Conservation (phyloP, 2,888 invertebrate genomes). For the Meandrusa payeni region DNA sequence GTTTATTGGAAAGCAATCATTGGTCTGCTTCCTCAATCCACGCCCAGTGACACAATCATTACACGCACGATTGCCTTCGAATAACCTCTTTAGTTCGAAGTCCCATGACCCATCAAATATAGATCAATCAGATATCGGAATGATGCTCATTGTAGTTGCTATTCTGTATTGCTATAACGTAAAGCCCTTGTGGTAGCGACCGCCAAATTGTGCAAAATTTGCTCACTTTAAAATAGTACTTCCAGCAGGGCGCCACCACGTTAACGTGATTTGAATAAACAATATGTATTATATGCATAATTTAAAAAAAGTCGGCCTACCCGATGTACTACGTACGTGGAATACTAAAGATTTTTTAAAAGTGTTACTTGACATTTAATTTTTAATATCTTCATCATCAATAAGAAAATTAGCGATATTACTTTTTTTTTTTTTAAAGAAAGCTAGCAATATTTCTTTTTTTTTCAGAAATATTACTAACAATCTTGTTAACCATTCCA, state of each 20-base stretch:
- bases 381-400: too few relatives aligned
- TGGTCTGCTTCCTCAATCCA: slow-evolving; percentile 43
- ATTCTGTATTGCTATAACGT: slow-evolving; percentile 8
- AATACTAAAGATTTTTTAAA: too few relatives aligned
- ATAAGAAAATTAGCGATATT: too few relatives aligned
- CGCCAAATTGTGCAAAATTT: slow-evolving; percentile 12
- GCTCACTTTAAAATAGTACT: slow-evolving; percentile 4
- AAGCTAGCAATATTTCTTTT: too few relatives aligned
- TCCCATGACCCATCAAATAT: slow-evolving; percentile 43
- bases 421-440: too few relatives aligned
- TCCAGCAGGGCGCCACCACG: neutral
- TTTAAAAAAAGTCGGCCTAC: too few relatives aligned
- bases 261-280: slow-evolving; percentile 8
- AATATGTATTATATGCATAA: neutral
- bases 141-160: slow-evolving; percentile 33
- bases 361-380: too few relatives aligned
- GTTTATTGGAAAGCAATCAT: slow-evolving; percentile 30
- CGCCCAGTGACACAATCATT: slow-evolving; percentile 59
- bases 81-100: slow-evolving; percentile 50
- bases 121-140: slow-evolving; percentile 30
- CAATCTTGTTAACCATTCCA: too few relatives aligned
- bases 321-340: too few relatives aligned
- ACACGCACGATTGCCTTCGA: slow-evolving; percentile 67
- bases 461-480: too few relatives aligned
- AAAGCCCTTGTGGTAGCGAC: slow-evolving; percentile 9